Evolutionary conservation across 2,113 vertebrate genomes (phyloP).

Genomic region (Antechinus stuartii): DNA sequence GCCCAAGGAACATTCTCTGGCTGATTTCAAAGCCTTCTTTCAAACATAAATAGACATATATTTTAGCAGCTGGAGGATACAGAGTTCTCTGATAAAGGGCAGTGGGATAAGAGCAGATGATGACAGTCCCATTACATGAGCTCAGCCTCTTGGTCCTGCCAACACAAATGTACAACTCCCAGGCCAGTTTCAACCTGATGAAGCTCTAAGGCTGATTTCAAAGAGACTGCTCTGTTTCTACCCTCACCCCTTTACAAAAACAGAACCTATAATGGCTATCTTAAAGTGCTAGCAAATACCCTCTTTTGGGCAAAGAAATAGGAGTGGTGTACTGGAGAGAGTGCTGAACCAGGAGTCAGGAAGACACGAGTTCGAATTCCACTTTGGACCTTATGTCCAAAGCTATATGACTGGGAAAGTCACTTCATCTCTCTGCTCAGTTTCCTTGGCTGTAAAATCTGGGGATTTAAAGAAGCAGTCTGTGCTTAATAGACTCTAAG

Average conservation of each 20-base stretch:
- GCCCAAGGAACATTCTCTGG: not conserved
- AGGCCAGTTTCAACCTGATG: fast-evolving
- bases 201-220: not conserved
- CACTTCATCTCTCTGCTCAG: not conserved
- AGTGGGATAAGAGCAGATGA: not conserved
- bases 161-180: not conserved
- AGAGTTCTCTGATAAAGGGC: not conserved
- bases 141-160: not conserved
- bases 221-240: not conserved
- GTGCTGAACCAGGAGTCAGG: not conserved
- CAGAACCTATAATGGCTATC: no score
- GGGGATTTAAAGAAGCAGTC: not conserved
- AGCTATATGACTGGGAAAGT: not conserved
- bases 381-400: not conserved
- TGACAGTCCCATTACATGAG: fast-evolving
- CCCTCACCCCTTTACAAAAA: not conserved
- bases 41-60: not conserved
- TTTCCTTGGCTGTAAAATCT: not conserved
- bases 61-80: not conserved
- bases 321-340: not conserved
- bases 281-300: not conserved
- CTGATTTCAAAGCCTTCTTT: not conserved
- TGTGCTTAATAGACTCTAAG: not conserved
- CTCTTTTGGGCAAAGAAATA: not conserved
- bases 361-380: not conserved